Conservation (phyloP, 2,797 vertebrate species). For the Chrysocyon brachyurus region DNA sequence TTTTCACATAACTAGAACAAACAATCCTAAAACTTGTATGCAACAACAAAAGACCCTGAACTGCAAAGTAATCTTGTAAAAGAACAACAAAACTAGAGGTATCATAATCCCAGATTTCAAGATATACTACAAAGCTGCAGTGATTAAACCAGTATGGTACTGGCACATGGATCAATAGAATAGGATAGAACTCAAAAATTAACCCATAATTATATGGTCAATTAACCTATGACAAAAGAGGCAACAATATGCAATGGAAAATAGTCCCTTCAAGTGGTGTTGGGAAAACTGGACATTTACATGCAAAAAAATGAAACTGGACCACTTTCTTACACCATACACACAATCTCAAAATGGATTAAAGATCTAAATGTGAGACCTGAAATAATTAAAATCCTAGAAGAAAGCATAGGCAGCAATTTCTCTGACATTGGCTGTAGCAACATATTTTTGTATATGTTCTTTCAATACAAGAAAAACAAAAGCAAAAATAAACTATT, state of each 20-base stretch:
- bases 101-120: neutral
- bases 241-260: neutral
- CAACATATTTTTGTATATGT: neutral
- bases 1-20: neutral
- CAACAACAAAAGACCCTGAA: neutral
- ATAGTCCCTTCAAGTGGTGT: neutral
- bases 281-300: neutral
- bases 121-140: neutral
- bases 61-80: neutral
- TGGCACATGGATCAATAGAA: neutral
- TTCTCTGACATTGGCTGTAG: neutral
- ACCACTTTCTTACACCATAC: neutral
- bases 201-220: neutral
- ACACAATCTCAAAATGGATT: neutral
- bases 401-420: neutral
- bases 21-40: neutral
- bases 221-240: neutral
- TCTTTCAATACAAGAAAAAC: neutral
- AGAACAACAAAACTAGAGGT: neutral
- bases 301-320: neutral
- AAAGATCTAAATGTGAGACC: neutral
- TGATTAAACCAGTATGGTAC: neutral
- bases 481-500: neutral
- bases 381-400: neutral
- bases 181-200: neutral